Percentiles rank a stretch among this genome's conserved stretches.
These are phyloP conservation scores for Terebella lapidaria DNA, from an alignment of 2,888 invertebrate species.

Conservation along the genomic window DNA sequence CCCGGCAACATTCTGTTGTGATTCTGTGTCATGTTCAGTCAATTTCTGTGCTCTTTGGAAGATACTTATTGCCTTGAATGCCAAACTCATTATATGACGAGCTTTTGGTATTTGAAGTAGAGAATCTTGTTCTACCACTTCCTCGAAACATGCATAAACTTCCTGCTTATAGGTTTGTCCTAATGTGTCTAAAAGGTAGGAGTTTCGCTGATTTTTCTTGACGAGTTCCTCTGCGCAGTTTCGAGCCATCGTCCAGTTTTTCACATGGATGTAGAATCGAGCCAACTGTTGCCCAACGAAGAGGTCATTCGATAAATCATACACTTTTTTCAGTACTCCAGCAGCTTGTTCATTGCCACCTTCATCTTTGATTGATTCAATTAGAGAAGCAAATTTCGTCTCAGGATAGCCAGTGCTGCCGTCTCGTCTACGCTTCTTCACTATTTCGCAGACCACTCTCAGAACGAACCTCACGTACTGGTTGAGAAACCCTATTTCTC, in stretches of 20 bases:
- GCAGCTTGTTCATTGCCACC: neutral
- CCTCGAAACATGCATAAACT: too few relatives aligned
- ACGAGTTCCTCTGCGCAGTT: constrained; percentile 2
- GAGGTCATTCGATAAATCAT: neutral
- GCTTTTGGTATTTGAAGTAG: too few relatives aligned
- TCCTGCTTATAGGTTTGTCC: too few relatives aligned
- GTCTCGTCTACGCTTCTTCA: neutral
- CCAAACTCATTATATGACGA: too few relatives aligned
- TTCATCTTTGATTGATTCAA: neutral
- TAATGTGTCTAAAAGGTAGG: too few relatives aligned
- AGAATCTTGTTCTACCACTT: too few relatives aligned
- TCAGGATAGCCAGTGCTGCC: neutral
- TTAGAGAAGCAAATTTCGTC: neutral
- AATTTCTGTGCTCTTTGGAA: constrained; percentile 1
- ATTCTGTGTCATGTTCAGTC: neutral
- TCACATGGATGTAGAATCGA: neutral
- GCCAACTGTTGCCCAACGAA: neutral
- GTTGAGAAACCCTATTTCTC: neutral
- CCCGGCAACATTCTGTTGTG: neutral
- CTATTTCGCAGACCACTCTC: neutral
- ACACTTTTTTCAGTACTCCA: neutral
- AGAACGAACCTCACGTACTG: neutral
- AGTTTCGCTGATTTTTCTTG: neutral
- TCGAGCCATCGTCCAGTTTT: neutral
- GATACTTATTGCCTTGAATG: neutral